These are phyloP conservation scores for Adelphocoris suturalis DNA, from an alignment of 2,888 invertebrate species.

Conservation along the genomic window DNA sequence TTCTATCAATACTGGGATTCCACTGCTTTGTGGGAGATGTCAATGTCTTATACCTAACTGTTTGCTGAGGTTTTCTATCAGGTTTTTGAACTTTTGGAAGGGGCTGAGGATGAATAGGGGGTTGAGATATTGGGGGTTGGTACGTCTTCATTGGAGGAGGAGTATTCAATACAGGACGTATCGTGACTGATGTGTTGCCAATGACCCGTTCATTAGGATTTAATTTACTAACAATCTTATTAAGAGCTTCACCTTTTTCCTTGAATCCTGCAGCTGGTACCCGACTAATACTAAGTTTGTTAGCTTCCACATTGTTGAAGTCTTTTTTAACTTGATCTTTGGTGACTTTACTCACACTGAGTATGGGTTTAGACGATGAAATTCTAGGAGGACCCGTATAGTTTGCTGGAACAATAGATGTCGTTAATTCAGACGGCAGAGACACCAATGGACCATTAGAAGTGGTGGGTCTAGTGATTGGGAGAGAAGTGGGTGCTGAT, in stretches of 20 bases:
- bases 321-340: constrained; percentile 73
- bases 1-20: constrained; percentile 82
- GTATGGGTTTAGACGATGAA: constrained; percentile 72
- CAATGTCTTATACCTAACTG: constrained; percentile 82
- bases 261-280: constrained; percentile 77
- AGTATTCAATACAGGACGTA: constrained; percentile 71
- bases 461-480: constrained; percentile 33
- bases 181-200: constrained; percentile 74
- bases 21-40: constrained; percentile 82
- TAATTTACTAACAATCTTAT: constrained; percentile 74
- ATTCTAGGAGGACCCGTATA: constrained; percentile 59
- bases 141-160: constrained; percentile 59
- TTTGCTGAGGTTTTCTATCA: constrained; percentile 76
- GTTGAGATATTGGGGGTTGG: constrained; percentile 62
- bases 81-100: constrained; percentile 54
- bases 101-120: constrained; percentile 35
- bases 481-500: background rate
- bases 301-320: constrained; percentile 72
- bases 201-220: constrained; percentile 74
- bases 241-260: constrained; percentile 76
- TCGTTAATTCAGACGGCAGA: constrained; percentile 66
- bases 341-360: constrained; percentile 74
- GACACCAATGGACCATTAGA: constrained; percentile 56
- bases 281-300: constrained; percentile 74
- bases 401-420: constrained; percentile 67